Evolutionary conservation across 2,888 invertebrate species (phyloP).

Genomic region (Zelleria hepariella): DNA sequence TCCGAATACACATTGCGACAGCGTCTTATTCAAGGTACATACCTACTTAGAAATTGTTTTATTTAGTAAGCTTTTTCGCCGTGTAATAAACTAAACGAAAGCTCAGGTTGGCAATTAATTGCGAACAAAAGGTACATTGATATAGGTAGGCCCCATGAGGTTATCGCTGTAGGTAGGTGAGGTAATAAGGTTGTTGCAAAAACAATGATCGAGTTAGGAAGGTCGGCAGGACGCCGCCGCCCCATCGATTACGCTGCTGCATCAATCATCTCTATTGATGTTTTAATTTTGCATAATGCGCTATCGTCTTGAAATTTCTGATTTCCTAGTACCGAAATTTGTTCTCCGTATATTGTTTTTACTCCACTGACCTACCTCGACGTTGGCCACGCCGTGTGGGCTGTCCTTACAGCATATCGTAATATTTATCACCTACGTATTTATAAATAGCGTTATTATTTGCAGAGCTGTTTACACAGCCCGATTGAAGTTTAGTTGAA

Average conservation of each 20-base stretch:
- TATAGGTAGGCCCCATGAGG: not conserved
- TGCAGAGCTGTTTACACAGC: conserved; percentile 22
- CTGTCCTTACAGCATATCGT: conserved; percentile 39
- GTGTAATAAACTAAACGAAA: not conserved
- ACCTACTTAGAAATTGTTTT: not conserved
- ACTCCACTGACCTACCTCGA: conserved; percentile 60
- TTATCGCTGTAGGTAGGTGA: not conserved
- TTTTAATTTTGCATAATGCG: conserved; percentile 27
- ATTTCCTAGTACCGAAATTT: conserved; percentile 18
- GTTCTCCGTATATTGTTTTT: conserved; percentile 29
- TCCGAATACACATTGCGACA: no score
- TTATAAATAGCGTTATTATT: conserved; percentile 54
- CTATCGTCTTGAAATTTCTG: conserved; percentile 15
- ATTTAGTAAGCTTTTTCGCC: not conserved
- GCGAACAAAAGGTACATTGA: not conserved
- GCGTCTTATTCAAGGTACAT: not conserved
- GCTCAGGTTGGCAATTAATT: not conserved
- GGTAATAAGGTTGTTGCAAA: conserved; percentile 15
- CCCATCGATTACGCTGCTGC: conserved; percentile 18
- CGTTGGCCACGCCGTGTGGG: conserved; percentile 36
- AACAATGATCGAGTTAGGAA: conserved; percentile 31
- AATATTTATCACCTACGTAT: conserved; percentile 42
- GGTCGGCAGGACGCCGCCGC: conserved; percentile 20
- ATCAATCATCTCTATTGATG: conserved; percentile 34
- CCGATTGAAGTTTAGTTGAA: conserved; percentile 1